phyloP scores from a whole-genome alignment of 1,140 invertebrate species.

The Patella vulgata region DNA sequence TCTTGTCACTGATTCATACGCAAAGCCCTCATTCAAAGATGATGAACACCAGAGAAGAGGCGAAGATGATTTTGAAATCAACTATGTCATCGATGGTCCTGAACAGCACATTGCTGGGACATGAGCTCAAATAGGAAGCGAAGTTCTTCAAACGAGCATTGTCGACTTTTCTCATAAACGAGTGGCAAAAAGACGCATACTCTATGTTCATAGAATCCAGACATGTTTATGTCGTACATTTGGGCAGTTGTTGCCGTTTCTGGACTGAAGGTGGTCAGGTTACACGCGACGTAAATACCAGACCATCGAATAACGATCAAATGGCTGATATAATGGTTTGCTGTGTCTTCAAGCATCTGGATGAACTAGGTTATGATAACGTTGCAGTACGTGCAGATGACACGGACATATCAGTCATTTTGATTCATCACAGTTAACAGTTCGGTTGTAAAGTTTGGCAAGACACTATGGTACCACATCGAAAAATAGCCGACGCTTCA shows the following conservation, averaged over 20 bases:
- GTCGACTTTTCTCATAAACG: slow-evolving; percentile 15
- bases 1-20: slow-evolving; percentile 22
- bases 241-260: slow-evolving; percentile 4
- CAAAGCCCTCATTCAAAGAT: slow-evolving; percentile 18
- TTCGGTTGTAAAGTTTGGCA: background rate
- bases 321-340: slow-evolving; percentile 28
- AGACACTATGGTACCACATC: slow-evolving; percentile 6
- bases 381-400: slow-evolving; percentile 6
- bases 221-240: slow-evolving; percentile 9
- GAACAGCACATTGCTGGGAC: slow-evolving; percentile 6
- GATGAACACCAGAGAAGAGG: slow-evolving; percentile 8
- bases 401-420: slow-evolving; percentile 27
- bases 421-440: slow-evolving; percentile 13
- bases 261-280: slow-evolving; percentile 4
- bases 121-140: slow-evolving; percentile 1
- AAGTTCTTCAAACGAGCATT: slow-evolving; percentile 16
- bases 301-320: slow-evolving; percentile 14
- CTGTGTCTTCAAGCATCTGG: slow-evolving; percentile 21
- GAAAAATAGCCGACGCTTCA: slow-evolving; percentile 7
- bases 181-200: slow-evolving; percentile 11
- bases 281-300: background rate
- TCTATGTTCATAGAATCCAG: background rate
- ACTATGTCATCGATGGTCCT: no score
- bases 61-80: slow-evolving; percentile 3
- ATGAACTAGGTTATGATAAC: background rate